A percentile compares a stretch with the other conserved stretches of the same genome.
Evolutionary conservation across 2,888 invertebrate genomes (phyloP).

Genomic region (Hanleya hanleyi): DNA sequence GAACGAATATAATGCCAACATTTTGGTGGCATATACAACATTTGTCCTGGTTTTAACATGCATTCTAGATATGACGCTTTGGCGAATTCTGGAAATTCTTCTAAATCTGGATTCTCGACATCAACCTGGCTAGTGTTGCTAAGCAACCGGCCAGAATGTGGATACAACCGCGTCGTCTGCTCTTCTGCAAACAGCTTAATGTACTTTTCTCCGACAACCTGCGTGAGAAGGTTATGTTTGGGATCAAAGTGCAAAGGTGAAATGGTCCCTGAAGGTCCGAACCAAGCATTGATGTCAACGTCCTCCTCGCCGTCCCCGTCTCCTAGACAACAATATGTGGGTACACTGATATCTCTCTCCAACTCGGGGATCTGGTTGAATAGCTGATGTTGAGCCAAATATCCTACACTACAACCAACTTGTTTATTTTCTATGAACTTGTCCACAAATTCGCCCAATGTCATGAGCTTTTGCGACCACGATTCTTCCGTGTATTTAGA

Average conservation of each 20-base stretch:
- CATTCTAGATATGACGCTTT: constrained; percentile 78
- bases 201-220: constrained; percentile 89
- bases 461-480: constrained; percentile 95
- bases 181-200: constrained; percentile 87
- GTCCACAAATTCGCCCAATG: constrained; percentile 87
- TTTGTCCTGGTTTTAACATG: constrained; percentile 86
- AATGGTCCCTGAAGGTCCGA: constrained; percentile 94
- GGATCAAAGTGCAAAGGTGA: constrained; percentile 97
- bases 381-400: constrained; percentile 96
- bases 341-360: constrained; percentile 87
- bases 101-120: constrained; percentile 84
- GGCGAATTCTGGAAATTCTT: constrained; percentile 82
- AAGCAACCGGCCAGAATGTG: constrained; percentile 83
- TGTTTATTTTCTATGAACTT: constrained; percentile 72
- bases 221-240: constrained; percentile 92
- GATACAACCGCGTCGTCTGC: constrained; percentile 84
- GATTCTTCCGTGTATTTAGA: constrained; percentile 91
- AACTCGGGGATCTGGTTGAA: constrained; percentile 95
- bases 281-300: constrained; percentile 94
- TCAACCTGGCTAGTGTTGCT: constrained; percentile 94
- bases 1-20: constrained; percentile 99
- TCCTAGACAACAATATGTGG: constrained; percentile 85
- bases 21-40: constrained; percentile 93
- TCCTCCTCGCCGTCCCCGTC: constrained; percentile 61
- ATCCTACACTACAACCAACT: constrained; percentile 76